Base-by-base conservation (phyloP, 2,797 vertebrate species). In the Gymnodraco acuticeps region DNA sequence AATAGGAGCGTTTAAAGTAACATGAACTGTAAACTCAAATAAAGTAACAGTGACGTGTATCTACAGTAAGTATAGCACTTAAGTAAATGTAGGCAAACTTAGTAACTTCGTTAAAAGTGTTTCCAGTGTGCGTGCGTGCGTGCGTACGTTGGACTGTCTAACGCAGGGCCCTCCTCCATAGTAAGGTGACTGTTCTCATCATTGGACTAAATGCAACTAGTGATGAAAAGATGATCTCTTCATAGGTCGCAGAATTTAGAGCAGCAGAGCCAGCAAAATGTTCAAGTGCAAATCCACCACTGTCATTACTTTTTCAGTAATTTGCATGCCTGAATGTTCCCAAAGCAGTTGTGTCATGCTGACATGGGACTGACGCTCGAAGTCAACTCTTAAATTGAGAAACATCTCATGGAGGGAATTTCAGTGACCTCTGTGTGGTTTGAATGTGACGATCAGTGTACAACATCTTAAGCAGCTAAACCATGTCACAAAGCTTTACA, bases 381-480 rank as follows among this genome's bases (percentile, higher is more conserved):
- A 52, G 60, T 63, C 33, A 58, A 74, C 80, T 52, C 50, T 79
- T 53, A 59, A 78, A 81, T 31, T 67, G 33, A 75, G 54, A 58
- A 84, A 62, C 64, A 16, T 80, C 70, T 60, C 82, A 80, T 80
- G 55, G 52, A 62, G 63, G 73, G 60, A 80, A 74, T 69, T 59
- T 73, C 70, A 38, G 55, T 89, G 85, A 91, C 80, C 80, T 90
- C 82, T 70, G 60, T 85, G 84, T 65, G 84, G 90, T 88, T 81
- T 78, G 60, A 81, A 80, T 83, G 70, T 67, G 59, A 73, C 3
- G 1, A 80, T 81, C 51, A 65, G 56, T 71, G 64, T 62, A 65
- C 79, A 87, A 73, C 75, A 58, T 45, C 64, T 64, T 33, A 80
- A 83, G 66, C 70, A 56, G 51, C 41, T 60, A 63, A 84, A 80